A percentile compares a stretch with the other conserved stretches of the same genome.
Conservation (phyloP, 2,888 invertebrate species). For the Drosophila parthenogenetica region DNA sequence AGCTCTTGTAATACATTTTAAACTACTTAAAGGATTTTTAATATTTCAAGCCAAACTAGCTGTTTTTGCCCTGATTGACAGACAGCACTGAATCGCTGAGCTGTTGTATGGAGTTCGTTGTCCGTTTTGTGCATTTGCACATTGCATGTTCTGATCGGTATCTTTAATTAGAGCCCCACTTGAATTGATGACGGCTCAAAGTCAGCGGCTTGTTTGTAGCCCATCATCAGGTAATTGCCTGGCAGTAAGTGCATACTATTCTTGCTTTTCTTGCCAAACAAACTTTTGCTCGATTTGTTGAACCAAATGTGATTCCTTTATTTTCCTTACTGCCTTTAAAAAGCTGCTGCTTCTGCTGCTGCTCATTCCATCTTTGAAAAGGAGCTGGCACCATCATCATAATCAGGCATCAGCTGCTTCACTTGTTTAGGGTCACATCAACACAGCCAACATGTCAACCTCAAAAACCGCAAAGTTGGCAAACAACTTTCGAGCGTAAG, state of each 20-base stretch:
- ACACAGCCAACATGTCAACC: conserved; percentile 80
- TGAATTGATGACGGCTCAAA: conserved; percentile 73
- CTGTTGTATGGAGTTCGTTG: conserved; percentile 62
- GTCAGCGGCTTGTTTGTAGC: conserved; percentile 78
- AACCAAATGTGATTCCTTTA: neutral
- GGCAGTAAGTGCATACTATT: conserved; percentile 76
- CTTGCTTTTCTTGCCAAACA: conserved; percentile 46
- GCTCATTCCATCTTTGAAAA: no score
- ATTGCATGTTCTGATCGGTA: conserved; percentile 75
- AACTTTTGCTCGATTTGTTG: conserved; percentile 57
- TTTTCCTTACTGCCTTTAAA: no score
- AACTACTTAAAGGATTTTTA: no score
- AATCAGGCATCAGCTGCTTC: conserved; percentile 72
- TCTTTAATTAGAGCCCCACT: conserved; percentile 73
- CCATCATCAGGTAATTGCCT: conserved; percentile 77
- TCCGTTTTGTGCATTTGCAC: conserved; percentile 59
- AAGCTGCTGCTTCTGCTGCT: no score
- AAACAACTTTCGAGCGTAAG: conserved; percentile 66
- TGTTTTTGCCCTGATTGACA: neutral
- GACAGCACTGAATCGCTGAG: neutral
- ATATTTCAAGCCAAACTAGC: no score
- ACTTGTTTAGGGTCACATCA: conserved; percentile 76
- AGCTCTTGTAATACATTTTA: no score
- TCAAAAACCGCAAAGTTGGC: conserved; percentile 81
- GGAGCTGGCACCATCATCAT: conserved; percentile 53